phyloP scores from a whole-genome alignment of 2,797 vertebrate genomes.

The Poeciliopsis infans region DNA sequence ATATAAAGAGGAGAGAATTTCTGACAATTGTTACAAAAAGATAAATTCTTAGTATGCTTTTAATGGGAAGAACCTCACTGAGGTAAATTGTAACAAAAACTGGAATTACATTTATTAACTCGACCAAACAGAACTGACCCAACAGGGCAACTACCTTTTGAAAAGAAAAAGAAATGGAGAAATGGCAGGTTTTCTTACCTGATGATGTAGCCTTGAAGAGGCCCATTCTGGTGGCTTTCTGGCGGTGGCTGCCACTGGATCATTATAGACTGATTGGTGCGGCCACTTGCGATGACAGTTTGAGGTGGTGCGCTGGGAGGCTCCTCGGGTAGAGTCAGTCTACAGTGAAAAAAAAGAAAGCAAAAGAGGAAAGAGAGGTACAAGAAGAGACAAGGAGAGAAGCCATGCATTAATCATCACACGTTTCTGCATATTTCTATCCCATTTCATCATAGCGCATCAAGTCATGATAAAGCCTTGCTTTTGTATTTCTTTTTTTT shows the following conservation, averaged over 20 bases:
- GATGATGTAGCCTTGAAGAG: conserved; percentile 95
- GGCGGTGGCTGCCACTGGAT: conserved; percentile 97
- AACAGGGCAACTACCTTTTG: conserved; percentile 32
- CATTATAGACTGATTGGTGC: conserved; percentile 99
- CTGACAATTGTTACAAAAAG: conserved; percentile 43
- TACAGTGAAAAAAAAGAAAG: conserved; percentile 50
- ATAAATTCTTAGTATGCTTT: conserved; percentile 55
- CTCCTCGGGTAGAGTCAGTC: conserved; percentile 93
- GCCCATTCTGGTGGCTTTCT: conserved; percentile 94
- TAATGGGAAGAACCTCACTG: conserved; percentile 73
- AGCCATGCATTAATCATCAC: conserved; percentile 63
- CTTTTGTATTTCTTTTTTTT: conserved; percentile 32
- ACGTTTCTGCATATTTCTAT: conserved; percentile 71
- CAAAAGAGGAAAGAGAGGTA: conserved; percentile 15
- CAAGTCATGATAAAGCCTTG: conserved; percentile 50
- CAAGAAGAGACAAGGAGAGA: conserved; percentile 46
- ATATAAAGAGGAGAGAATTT: conserved; percentile 22
- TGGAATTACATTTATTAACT: conserved; percentile 62
- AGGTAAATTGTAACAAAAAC: conserved; percentile 43
- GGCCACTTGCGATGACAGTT: conserved; percentile 94
- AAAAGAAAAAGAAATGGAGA: conserved; percentile 39
- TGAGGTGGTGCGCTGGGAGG: conserved; percentile 95
- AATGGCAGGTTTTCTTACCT: conserved; percentile 78
- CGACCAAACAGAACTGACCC: conserved; percentile 45
- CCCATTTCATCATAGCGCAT: conserved; percentile 72